Base-by-base conservation (phyloP, 2,797 vertebrate genomes). In the Acanthurus tractus region DNA sequence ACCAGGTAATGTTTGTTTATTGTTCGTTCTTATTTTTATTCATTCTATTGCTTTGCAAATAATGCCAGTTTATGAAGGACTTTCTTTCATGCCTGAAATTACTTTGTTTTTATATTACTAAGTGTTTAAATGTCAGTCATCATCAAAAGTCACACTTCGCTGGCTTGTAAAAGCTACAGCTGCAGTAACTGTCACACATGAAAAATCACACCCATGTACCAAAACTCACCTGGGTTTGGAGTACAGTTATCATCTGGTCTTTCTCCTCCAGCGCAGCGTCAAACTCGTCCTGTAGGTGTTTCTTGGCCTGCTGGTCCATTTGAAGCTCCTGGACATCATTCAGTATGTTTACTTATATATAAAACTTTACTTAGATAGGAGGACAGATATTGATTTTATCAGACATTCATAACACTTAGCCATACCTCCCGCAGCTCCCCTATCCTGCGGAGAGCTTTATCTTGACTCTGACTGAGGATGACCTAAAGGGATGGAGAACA, bases 231-330 rank as follows among this genome's bases (percentile, higher is more conserved):
- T 99, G 98, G 77, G 98, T 99, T 89, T 99, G 97, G 54, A 99
- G 94, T 12, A 99, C 98, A 82, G 96, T 96, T 84, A 99, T 99
- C 91, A 97, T 94, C 87, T 99, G 98, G 89, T 99, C 98, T 61
- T 99, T 99, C 89, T 99, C 98, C 83, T 99, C 98, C 69, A 99
- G 92, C 0, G 96, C 94, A 61, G 97, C 97, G 89, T 99, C 98
- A 91, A 98, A 99, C 87, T 99, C 97, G 6, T 99, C 98, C 57
- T 99, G 98, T 34, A 99, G 94, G 86, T 99, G 98, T 92, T 98
- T 99, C 91, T 99, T 99, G 44, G 98, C 96, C 87, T 98, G 97
- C 70, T 99, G 97, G 92, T 99, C 98, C 98, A 99, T 99, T 57
- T 99, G 97, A 15, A 99, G 96, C 86, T 99, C 98, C 98, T 99